Evolutionary conservation across 2,113 vertebrate species (phyloP), one percentile per base, ranked within the genome.

Genomic region (Lycaon pictus): DNA sequence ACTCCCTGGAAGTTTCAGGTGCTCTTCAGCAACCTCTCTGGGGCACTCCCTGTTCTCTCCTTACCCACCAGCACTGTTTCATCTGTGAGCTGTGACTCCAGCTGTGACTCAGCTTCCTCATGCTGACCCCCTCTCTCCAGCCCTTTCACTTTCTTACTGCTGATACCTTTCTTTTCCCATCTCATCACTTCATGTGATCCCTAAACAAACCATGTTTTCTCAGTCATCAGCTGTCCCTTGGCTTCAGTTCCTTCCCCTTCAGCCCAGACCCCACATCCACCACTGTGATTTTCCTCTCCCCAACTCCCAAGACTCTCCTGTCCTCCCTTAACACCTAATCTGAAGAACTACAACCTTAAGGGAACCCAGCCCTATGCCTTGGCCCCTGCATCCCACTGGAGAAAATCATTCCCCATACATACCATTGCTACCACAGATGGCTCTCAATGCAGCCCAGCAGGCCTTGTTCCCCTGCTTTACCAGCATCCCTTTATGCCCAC

Each of bases 381-480:
- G 25, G 7, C 2, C 22, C 32, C 60, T 27, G 43, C 19, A 20
- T 55, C 32, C 62, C 15, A 1, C 17, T n/a, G 10, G 43, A 56
- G 76, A 58, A 63, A 60, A 53, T 15, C 32, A 3, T 1, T 10
- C 20, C 77, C 43, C 2, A 0, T 19, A 35, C 29, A 25, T 17
- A 22, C 16, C 0, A 9, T 9, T 37, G 32, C 17, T 15, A 0
- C n/a, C 69, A 2, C 27, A 8, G 29, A 7, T 22, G 60, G 85
- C 32, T 58, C 7, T 10, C 23, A 4, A 0, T 12, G 29, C 48
- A 22, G 71, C 17, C 65, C 3, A 23, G 2, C 11, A 67, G 67
- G 62, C 16, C 5, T 6, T 17, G 12, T 16, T 29, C 1, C 25
- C 29, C 35, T 48, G 11, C 25, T 48, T 3, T 0, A 0, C n/a